Conservation (phyloP, 1,140 invertebrate species). For the Mylabris phalerata region DNA sequence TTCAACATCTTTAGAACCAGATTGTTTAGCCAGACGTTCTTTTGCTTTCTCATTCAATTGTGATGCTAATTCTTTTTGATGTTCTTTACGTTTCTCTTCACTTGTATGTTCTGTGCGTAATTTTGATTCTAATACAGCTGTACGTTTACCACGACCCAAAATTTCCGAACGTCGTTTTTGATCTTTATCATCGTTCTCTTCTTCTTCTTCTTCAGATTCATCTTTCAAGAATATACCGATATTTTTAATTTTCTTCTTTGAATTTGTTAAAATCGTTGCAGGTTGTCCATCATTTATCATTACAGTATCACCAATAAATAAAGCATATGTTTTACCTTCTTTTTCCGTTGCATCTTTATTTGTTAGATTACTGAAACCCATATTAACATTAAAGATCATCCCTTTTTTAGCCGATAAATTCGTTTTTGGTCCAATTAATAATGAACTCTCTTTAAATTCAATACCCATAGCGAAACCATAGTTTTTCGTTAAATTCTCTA, state of each 20-base stretch:
- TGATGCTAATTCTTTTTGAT: slow-evolving; percentile 91
- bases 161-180: slow-evolving; percentile 49
- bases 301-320: slow-evolving; percentile 96
- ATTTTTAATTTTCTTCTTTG: slow-evolving; percentile 94
- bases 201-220: slow-evolving; percentile 76
- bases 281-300: slow-evolving; percentile 82
- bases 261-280: slow-evolving; percentile 82
- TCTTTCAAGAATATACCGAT: slow-evolving; percentile 95
- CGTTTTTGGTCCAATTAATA: slow-evolving; percentile 88
- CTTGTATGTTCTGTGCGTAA: slow-evolving; percentile 91
- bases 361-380: slow-evolving; percentile 83
- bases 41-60: slow-evolving; percentile 89
- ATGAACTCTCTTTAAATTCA: slow-evolving; percentile 92
- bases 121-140: slow-evolving; percentile 92
- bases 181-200: slow-evolving; percentile 59
- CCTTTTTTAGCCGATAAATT: slow-evolving; percentile 76
- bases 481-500: slow-evolving; percentile 86
- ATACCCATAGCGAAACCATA: slow-evolving; percentile 87
- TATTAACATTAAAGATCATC: slow-evolving; percentile 95
- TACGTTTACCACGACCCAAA: slow-evolving; percentile 77
- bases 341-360: slow-evolving; percentile 81
- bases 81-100: slow-evolving; percentile 94
- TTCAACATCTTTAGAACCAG: slow-evolving; percentile 77
- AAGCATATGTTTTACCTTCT: slow-evolving; percentile 83
- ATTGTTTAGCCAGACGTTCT: slow-evolving; percentile 82